Base-by-base conservation (phyloP, 2,113 vertebrate species). In the Saguinus midas region DNA sequence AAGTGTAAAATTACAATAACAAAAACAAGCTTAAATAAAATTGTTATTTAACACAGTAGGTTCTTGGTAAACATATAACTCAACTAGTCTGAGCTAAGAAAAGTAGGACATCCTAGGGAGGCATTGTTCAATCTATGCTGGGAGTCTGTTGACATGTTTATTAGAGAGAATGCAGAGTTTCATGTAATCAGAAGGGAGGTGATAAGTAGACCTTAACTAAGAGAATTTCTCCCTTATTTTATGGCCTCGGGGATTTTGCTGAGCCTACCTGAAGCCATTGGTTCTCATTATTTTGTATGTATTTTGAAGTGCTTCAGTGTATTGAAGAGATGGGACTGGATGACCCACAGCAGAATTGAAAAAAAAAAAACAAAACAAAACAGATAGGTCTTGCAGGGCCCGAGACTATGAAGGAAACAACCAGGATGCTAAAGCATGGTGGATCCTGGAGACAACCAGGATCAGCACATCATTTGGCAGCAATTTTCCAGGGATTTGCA, bases 121-220 rank as follows among this genome's bases (percentile, higher is more conserved):
- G 32, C 66, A 50, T 8, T 72, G 27, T 78, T 84, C 61, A 92
- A 14, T 85, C 40, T 95, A 29, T 64, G 8, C 72, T 86, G 90
- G 93, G 85, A 92, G 73, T 35, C 61, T 80, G 52, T 79, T 45
- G 86, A 75, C 89, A n/a, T 80, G 21, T 52, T 83, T 64, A 85
- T 55, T 18, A 84, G 50, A 92, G 27, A n/a, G 66, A 90, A 87
- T 48, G 25, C 25, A 75, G 75, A 5, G 50, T 18, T 86, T 90
- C 45, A 75, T 16, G 43, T 86, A 85, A 85, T 92, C 80, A 80
- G 35, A 64, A 80, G 18, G 14, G 32, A 89, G 66, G 66, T 93
- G 61, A 96, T 80, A 96, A 66, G 27, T 50, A 48, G 72, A 55
- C 25, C 45, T 84, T 89, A 95, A 92, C 89, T 48, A 80, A 72